Evolutionary conservation across 2,797 vertebrate genomes (phyloP), one percentile per base, ranked within the genome.

Genomic region (Zalophus californianus): DNA sequence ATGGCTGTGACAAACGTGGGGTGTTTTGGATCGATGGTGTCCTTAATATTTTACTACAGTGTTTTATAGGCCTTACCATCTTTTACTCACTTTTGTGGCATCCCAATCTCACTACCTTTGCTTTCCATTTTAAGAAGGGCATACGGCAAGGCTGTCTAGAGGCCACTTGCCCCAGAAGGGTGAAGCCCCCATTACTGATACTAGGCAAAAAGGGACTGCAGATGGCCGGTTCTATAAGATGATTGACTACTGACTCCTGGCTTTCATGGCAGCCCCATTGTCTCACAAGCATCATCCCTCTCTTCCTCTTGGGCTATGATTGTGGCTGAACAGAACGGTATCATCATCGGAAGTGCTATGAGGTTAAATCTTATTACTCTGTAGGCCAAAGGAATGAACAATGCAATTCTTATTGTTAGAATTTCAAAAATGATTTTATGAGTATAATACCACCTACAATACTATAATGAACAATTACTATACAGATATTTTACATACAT

Each of bases 371-470:
- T 75, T 7, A 91, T 7, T 38, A 62, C 5, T 73, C 23, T 15
- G 56, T 75, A 52, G 29, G 27, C 0, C 32, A 64, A 4, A 44
- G 44, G 32, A 58, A 70, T 64, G 32, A 86, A 90, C 85, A 90
- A 56, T 23, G 2, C 7, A 68, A 38, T 79, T 72, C 35, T 75
- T 60, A 86, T 41, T 94, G 50, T 75, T 83, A 88, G 91, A 84
- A 77, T 18, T 56, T 85, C 41, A 78, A 86, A 90, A 95, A 44
- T 50, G 79, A 52, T 68, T 92, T 64, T 92, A 54, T 79, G 64
- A 83, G 10, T 77, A 52, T 35, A 64, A 70, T 23, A 78, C 10
- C 38, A 80, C 14, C 38, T 64, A 85, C 0, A 90, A 72, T 25
- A 80, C 38, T 20, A 75, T 25, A 60, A 87, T 77, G 78, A 44